Base-by-base conservation (phyloP, 2,888 invertebrate species). In the Sussaba pulchella region DNA sequence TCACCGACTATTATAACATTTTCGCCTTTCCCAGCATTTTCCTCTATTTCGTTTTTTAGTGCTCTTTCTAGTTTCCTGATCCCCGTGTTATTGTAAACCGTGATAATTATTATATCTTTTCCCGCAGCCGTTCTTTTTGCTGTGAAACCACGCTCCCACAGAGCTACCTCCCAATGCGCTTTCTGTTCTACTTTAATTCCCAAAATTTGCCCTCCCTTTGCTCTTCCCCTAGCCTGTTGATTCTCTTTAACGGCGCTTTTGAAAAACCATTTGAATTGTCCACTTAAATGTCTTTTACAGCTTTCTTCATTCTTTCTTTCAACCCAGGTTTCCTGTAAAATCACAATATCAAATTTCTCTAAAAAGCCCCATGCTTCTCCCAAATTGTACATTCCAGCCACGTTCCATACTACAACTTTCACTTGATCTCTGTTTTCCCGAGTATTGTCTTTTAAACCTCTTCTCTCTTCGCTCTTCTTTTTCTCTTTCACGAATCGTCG, bases 1-100 rank as follows among this genome's bases (percentile, higher is more conserved):
- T 75, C 75, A 9, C 47, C 67, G 26, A n/a, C 39, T 6, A 67
- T 21, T 2, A 59, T 1, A 2, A 73, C 43, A 9, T 26, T 14
- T 21, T 41, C 14, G 1, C 19, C 10, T 50, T 66, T 39, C 3
- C 47, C 14, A 5, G 47, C 17, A 2, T 17, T 12, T 9, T 47
- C 17, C 19, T 4, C 5, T 10, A 47, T 17, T 47, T 10, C 17
- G 2, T 10, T 9, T 47, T 12, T n/a, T 17, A 47, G 17, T 10
- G 19, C 9, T 39, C 31, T 17, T 52, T 0, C 19, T 1, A 39
- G 1, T 36, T 12, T 24, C 26, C 19, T 39, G 2, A 47, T 47
- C 14, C 47, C 17, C 2, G 12, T 12, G 12, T 47, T 47, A 47
- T 47, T 47, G n/a, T 43, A 43, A 2, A 17, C 9, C 19, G 47